These are phyloP conservation scores for Copidosoma aretas DNA, from an alignment of 2,888 invertebrate genomes.

Conservation along the genomic window DNA sequence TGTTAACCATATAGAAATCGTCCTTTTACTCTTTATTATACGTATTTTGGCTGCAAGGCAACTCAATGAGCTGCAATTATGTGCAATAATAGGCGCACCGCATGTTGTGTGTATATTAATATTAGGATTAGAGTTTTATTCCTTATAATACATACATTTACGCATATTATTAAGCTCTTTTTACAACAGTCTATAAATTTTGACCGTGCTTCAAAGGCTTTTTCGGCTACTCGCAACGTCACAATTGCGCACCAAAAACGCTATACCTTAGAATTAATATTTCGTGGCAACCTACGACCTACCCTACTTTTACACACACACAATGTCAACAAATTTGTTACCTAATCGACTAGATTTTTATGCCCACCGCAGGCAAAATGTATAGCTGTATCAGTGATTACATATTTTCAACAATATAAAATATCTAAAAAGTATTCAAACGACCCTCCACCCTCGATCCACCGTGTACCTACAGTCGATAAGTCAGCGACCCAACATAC, in stretches of 20 bases:
- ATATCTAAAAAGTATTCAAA: too few relatives aligned
- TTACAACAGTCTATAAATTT: background rate
- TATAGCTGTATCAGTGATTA: too few relatives aligned
- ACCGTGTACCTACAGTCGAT: background rate
- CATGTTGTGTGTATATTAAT: constrained; percentile 28
- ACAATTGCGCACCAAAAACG: constrained; percentile 1
- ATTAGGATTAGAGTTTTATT: too few relatives aligned
- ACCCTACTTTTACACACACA: too few relatives aligned
- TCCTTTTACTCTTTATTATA: constrained; percentile 9
- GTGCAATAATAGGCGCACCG: constrained; percentile 35
- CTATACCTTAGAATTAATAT: too few relatives aligned
- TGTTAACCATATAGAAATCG: constrained; percentile 3
- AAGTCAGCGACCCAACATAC: too few relatives aligned
- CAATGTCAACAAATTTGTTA: too few relatives aligned
- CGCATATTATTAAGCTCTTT: background rate
- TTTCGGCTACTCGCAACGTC: constrained; percentile 5
- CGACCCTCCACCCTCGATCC: too few relatives aligned
- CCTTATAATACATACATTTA: constrained; percentile 15
- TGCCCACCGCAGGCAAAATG: too few relatives aligned
- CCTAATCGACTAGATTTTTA: too few relatives aligned
- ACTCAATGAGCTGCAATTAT: constrained; percentile 24
- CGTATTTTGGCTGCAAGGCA: constrained; percentile 15
- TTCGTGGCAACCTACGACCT: too few relatives aligned
- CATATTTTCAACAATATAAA: too few relatives aligned
- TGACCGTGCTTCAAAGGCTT: background rate